These are phyloP conservation scores for Sebastes hubbsi DNA, from an alignment of 2,797 vertebrate species.

Conservation along the genomic window DNA sequence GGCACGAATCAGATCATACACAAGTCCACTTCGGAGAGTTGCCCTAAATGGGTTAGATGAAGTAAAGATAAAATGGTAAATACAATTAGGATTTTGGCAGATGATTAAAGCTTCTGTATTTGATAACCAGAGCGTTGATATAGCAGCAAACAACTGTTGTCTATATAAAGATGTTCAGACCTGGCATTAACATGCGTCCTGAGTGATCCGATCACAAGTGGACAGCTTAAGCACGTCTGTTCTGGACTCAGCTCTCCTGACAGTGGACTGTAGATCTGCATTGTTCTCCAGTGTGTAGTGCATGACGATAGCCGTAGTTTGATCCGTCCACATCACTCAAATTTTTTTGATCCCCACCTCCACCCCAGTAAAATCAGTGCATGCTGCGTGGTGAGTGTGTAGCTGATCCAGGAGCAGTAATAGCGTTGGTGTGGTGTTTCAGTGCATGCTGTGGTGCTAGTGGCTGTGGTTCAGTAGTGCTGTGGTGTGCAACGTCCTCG, in stretches of 20 bases:
- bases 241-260: constrained; percentile 20
- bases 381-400: constrained; percentile 30
- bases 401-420: constrained; percentile 3
- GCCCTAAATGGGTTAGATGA: background rate
- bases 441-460: constrained; percentile 64
- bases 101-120: no score
- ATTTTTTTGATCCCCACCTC: background rate
- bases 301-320: constrained; percentile 24
- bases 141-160: no score
- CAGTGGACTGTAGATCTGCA: constrained; percentile 19
- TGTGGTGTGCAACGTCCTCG: constrained; percentile 60
- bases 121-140: no score
- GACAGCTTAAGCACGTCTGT: no score
- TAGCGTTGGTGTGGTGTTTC: constrained; percentile 10
- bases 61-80: no score
- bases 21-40: background rate
- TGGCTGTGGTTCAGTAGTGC: constrained; percentile 73
- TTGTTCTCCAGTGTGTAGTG: constrained; percentile 21
- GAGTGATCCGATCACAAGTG: no score
- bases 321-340: background rate
- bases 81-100: no score
- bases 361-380: constrained; percentile 30
- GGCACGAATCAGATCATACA: constrained; percentile 15
- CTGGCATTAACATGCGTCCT: no score
- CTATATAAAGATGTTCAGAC: no score